Evolutionary conservation across 2,797 vertebrate species (phyloP), one percentile per base, ranked within the genome.

Genomic region (Naso thynnoides): DNA sequence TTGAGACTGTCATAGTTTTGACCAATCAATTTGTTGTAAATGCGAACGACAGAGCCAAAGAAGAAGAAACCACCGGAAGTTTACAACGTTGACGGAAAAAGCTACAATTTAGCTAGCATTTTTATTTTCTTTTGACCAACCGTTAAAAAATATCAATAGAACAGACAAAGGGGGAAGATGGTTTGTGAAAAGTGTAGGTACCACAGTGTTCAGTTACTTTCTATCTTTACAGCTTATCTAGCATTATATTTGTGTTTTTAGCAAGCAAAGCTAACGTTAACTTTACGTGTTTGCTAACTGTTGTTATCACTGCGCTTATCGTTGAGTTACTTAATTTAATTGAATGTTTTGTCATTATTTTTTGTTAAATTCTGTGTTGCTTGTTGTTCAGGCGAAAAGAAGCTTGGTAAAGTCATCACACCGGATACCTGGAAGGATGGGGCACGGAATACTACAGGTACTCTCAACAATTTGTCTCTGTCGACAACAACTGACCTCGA

Each of bases 351-450:
- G n/a, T n/a, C n/a, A 10, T 27, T 27, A n/a, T 36, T 54, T 14
- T 10, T 1, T 42, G 0, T n/a, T 1, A 24, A 11, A 33, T 45
- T 4, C 36, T 33, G 1, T 44, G 8, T 49, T 33, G 1, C 1
- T 10, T 39, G 0, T 53, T n/a, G 9, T 84, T 23, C 63, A 99
- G 98, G 98, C 11, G 98, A 99, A 88, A 99, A 97, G 93, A 99
- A 99, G 78, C 95, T 99, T 11, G 98, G 98, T 1, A 97, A 94
- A 1, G 96, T 99, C 9, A 99, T 99, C 71, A 99, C 97, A 42
- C 98, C 98, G 0, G 98, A 99, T 75, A 99, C 98, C 0, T 99
- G 98, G 98, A 99, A 99, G 71, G 96, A 98, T 90, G 98, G 98
- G 54, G 98, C 98, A 18, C 94, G 98, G 53, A 99, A 99, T 80